Conservation (phyloP, 2,888 invertebrate species). For the Teleogryllus oceanicus region DNA sequence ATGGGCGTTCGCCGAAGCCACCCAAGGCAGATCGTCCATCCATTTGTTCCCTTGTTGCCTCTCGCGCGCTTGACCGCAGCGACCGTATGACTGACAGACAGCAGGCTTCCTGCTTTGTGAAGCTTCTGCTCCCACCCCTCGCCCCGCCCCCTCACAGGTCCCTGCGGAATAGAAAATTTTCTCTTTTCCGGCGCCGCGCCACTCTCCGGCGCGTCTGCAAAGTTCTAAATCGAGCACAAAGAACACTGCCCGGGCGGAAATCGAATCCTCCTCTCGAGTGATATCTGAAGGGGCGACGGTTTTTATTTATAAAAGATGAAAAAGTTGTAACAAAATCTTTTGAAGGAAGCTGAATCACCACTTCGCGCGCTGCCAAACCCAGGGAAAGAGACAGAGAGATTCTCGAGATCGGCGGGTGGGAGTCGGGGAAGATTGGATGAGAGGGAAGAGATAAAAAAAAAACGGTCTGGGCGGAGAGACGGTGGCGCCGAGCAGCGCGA, state of each 20-base stretch:
- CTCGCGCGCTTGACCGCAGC: background rate
- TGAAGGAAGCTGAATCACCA: constrained; percentile 6
- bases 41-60: too few species aligned
- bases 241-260: background rate
- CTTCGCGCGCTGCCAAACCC: background rate
- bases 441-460: too few species aligned
- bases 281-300: background rate
- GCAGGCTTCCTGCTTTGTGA: background rate
- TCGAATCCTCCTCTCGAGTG: background rate
- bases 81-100: background rate
- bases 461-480: too few species aligned
- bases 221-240: constrained; percentile 12
- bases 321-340: background rate
- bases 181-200: background rate
- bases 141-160: background rate
- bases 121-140: background rate
- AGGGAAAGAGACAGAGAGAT: too few species aligned
- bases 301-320: constrained; percentile 18
- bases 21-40: too few species aligned
- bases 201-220: background rate
- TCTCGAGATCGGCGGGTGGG: too few species aligned
- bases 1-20: too few species aligned
- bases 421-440: too few species aligned
- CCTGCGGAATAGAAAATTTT: background rate
- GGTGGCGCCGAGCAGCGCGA: too few species aligned